A percentile compares a stretch with the other conserved stretches of the same genome.
phyloP scores from a whole-genome alignment of 2,888 invertebrate species.

The Corbicula japonica region DNA sequence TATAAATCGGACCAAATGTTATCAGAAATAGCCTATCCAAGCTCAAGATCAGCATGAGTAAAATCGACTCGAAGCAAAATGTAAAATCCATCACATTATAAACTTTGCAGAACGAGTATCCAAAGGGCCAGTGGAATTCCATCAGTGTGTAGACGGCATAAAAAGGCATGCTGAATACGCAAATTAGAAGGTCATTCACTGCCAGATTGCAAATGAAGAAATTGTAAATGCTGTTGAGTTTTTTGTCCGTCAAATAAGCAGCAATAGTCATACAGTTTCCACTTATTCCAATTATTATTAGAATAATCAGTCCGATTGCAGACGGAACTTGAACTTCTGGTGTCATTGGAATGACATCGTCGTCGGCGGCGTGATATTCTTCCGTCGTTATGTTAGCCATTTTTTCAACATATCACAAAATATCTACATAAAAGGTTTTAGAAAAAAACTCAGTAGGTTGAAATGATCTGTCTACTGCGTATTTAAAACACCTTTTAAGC shows the following conservation, averaged over 20 bases:
- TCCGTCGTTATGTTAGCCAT: no score
- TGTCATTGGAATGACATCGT: conserved; percentile 40
- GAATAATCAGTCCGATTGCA: conserved; percentile 52
- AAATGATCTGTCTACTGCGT: no score
- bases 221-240: conserved; percentile 71
- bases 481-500: no score
- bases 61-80: conserved; percentile 69
- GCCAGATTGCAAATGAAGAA: conserved; percentile 75
- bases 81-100: conserved; percentile 72
- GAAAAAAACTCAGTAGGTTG: no score
- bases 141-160: conserved; percentile 68
- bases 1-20: conserved; percentile 65
- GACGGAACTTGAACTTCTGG: conserved; percentile 41
- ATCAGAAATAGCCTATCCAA: conserved; percentile 71
- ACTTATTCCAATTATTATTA: conserved; percentile 66
- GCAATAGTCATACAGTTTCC: conserved; percentile 72
- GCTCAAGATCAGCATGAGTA: conserved; percentile 74
- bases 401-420: no score
- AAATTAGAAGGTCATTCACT: conserved; percentile 71
- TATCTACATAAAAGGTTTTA: no score
- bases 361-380: neutral
- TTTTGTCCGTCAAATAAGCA: conserved; percentile 68
- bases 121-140: conserved; percentile 70
- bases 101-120: conserved; percentile 70
- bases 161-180: conserved; percentile 71